A percentile compares a stretch with the other conserved stretches of the same genome.
Evolutionary conservation across 2,888 invertebrate species (phyloP).

Genomic region (Sarcophaga carnaria): DNA sequence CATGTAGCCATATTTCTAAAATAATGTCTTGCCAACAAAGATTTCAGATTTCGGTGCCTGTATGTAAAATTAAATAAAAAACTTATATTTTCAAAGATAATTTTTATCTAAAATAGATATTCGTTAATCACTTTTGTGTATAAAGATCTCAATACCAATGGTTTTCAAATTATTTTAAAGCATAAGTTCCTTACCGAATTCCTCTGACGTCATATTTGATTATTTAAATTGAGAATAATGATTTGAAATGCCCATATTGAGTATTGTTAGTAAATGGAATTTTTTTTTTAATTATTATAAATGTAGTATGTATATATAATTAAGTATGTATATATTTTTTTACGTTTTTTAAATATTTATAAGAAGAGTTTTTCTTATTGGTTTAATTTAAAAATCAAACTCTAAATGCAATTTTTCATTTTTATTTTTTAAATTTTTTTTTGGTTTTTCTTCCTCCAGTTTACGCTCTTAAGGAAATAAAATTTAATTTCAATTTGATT

Average conservation of each 20-base stretch:
- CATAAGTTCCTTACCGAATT: no score
- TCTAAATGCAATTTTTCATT: conserved; percentile 60
- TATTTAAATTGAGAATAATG: not conserved
- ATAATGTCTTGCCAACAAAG: no score
- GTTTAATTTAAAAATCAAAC: conserved; percentile 56
- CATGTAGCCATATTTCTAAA: no score
- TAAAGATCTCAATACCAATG: no score
- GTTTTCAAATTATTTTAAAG: no score
- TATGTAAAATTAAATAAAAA: no score
- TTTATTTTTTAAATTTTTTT: conserved; percentile 20
- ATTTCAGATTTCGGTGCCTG: no score
- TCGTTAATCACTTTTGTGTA: no score
- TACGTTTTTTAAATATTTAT: conserved; percentile 19
- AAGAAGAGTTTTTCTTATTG: conserved; percentile 49
- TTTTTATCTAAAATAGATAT: no score
- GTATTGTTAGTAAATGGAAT: conserved; percentile 46
- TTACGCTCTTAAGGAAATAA: conserved; percentile 28
- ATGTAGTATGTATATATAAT: not conserved
- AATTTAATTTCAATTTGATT: not conserved
- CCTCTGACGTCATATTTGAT: not conserved
- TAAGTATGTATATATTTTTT: not conserved
- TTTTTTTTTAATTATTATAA: not conserved
- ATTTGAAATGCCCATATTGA: conserved; percentile 14
- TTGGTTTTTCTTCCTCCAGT: not conserved
- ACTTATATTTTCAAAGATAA: no score